Base-by-base conservation (phyloP, 1,140 invertebrate genomes). In the Rhopalosiphum maidis region DNA sequence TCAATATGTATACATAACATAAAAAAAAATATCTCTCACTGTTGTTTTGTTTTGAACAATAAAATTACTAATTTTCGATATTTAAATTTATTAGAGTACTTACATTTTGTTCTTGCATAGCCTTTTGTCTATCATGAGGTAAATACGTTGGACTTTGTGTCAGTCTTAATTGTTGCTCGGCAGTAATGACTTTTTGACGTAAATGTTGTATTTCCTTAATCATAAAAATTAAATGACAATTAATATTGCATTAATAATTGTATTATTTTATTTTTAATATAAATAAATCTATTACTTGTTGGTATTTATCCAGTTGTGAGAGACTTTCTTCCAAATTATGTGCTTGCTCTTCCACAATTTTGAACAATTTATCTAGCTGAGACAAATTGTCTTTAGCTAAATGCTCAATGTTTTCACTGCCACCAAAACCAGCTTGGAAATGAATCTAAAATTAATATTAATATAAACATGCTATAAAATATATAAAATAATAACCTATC, bases 31-130 rank as follows among this genome's bases (percentile, higher is more conserved):
- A 87, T 4, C 30, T 87, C 43, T 30, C 43, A n/a, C 43, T n/a
- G 46, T n/a, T 41, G 37, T n/a, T 89, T 37, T 25, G 37, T 89
- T 54, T 35, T 25, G 11, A 89, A 54, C 5, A 89, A 25, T 37
- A 35, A 89, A 9, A 54, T 23, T 54, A 37, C 15, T n/a, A n/a
- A 87, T 25, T 87, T 85, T 43, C 43, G 15, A n/a, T n/a, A n/a
- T n/a, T 85, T 18, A n/a, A 87, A 89, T 55, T 15, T 35, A 25
- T 51, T 37, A n/a, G n/a, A 30, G 86, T 94, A 96, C 98, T 97
- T 98, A 99, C 98, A 97, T 98, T 97, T 96, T 98, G 98, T 95
- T 99, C 98, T 95, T 97, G 96, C 94, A 97, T 96, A 95, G 98
- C 98, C 94, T 97, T 97, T 94, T 98, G 98, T 94, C 97, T 96